A percentile compares a stretch with the other conserved stretches of the same genome.
Evolutionary conservation across 2,888 invertebrate genomes (phyloP).

Genomic region (Hymenopus coronatus): DNA sequence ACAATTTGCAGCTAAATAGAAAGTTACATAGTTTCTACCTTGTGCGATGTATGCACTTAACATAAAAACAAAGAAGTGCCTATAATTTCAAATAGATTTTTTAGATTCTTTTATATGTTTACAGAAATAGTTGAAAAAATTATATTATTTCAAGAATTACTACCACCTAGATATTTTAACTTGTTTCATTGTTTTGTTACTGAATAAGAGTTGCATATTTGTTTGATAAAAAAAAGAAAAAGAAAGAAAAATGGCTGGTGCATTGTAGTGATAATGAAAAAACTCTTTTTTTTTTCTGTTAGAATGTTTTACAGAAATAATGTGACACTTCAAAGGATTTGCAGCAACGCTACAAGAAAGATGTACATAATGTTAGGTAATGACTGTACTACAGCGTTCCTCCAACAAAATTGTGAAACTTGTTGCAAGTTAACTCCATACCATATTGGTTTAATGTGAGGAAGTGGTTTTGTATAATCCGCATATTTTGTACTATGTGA

Average conservation of each 20-base stretch:
- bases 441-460: not conserved
- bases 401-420: not conserved
- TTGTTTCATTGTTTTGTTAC: not conserved
- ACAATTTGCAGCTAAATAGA: not conserved
- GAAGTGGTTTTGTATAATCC: not conserved
- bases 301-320: not conserved
- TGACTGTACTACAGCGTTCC: not conserved
- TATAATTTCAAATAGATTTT: not conserved
- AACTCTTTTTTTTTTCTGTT: not conserved
- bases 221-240: too few relatives aligned
- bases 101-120: not conserved
- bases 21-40: not conserved
- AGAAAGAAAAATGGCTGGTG: not conserved
- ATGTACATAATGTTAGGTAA: not conserved
- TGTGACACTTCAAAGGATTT: too few relatives aligned
- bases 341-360: not conserved
- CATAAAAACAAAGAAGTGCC: not conserved
- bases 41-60: not conserved
- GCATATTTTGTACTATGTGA: not conserved
- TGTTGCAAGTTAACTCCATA: not conserved
- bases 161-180: not conserved
- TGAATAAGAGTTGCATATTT: not conserved
- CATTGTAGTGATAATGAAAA: not conserved
- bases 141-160: not conserved
- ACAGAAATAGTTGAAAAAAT: not conserved